phyloP scores from a whole-genome alignment of 2,888 invertebrate genomes.

The Auanema freiburgensis region DNA sequence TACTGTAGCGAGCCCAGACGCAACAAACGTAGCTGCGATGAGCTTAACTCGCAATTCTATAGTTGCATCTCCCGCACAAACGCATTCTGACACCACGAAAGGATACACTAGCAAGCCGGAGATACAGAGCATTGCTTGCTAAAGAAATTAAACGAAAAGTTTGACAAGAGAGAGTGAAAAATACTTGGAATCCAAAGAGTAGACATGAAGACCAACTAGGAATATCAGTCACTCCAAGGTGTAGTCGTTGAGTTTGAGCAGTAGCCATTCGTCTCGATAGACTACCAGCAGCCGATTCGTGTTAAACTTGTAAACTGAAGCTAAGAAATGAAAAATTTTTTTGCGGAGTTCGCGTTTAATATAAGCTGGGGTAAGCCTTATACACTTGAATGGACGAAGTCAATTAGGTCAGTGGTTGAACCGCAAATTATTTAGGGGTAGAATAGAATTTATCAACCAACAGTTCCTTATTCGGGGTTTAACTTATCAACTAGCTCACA shows the following conservation, averaged over 20 bases:
- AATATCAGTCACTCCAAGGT: conserved; percentile 1
- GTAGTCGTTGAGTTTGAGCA: not conserved
- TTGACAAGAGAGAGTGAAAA: not conserved
- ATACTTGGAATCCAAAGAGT: not conserved
- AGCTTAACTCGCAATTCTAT: conserved; percentile 51
- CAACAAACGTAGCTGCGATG: conserved; percentile 57
- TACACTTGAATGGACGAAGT: too few species aligned
- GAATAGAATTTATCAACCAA: too few species aligned
- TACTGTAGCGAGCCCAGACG: conserved; percentile 54
- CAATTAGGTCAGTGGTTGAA: too few species aligned
- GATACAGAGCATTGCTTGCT: conserved; percentile 59
- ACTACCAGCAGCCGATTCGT: too few species aligned
- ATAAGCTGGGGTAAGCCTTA: too few species aligned
- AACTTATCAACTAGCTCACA: too few species aligned
- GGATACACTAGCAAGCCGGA: conserved; percentile 55
- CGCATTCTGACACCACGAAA: conserved; percentile 49
- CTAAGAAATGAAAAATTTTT: too few species aligned
- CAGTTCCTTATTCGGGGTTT: too few species aligned
- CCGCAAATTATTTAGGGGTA: too few species aligned
- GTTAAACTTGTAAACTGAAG: too few species aligned
- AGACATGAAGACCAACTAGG: not conserved
- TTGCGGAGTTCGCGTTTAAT: too few species aligned
- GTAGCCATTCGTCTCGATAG: too few species aligned
- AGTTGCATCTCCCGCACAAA: conserved; percentile 51
- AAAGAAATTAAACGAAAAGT: conserved; percentile 13